These are phyloP conservation scores for Helobdella robusta DNA, from an alignment of 2,888 invertebrate genomes.

Conservation along the genomic window DNA sequence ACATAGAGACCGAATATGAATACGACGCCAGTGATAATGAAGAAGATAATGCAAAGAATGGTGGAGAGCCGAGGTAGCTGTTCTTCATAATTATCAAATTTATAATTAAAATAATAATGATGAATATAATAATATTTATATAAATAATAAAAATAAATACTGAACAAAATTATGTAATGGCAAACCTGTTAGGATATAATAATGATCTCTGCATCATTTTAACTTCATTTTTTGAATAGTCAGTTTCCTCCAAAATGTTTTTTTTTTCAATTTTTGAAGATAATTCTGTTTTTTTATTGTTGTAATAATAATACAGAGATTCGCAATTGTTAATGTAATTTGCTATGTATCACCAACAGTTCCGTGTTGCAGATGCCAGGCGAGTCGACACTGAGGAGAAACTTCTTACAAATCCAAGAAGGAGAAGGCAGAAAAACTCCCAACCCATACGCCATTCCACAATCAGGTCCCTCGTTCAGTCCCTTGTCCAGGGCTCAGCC, in stretches of 20 bases:
- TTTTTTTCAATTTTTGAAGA: too few species aligned
- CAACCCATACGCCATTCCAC: constrained; percentile 33
- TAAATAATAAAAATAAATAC: too few species aligned
- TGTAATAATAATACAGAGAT: not conserved
- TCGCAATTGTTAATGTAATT: too few species aligned
- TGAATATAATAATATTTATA: too few species aligned
- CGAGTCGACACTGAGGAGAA: constrained; percentile 87
- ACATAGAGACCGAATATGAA: constrained; percentile 48
- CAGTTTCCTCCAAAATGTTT: too few species aligned
- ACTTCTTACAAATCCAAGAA: constrained; percentile 90
- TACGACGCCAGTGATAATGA: constrained; percentile 96
- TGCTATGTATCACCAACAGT: constrained; percentile 38
- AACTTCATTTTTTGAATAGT: too few species aligned
- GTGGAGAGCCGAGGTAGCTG: constrained; percentile 59
- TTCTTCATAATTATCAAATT: not conserved
- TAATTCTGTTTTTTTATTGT: not conserved
- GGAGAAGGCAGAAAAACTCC: constrained; percentile 40
- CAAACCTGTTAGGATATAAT: not conserved
- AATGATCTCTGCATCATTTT: not conserved
- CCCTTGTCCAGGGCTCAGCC: constrained; percentile 22
- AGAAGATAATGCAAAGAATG: constrained; percentile 74
- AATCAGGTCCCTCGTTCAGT: constrained; percentile 27
- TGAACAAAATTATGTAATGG: not conserved
- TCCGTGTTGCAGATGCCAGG: constrained; percentile 82
- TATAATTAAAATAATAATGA: not conserved